A percentile compares a stretch with the other conserved stretches of the same genome.
Evolutionary conservation across 37 sponge, comb jelly and placozoan species (phyloP).

Genomic region (Chondrilla cf. caribensis): DNA sequence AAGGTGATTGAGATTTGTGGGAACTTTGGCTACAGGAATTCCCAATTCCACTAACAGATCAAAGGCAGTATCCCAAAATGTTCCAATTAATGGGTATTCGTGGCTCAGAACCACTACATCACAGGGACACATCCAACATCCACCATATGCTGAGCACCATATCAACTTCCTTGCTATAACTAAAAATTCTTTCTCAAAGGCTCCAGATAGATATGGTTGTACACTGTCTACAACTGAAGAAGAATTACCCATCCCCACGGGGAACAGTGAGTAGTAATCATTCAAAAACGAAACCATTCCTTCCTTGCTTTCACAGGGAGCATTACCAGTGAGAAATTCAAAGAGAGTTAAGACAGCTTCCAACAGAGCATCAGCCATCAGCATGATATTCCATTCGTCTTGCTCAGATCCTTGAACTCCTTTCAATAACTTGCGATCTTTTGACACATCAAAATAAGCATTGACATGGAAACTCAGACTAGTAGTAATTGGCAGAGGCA

Average conservation of each 20-base stretch:
- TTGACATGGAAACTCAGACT: conserved; percentile 42
- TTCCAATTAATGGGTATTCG: neutral
- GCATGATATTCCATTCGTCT: conserved; percentile 49
- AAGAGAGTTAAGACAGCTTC: conserved; percentile 35
- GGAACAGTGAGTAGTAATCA: conserved; percentile 49
- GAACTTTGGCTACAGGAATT: neutral
- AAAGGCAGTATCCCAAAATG: neutral
- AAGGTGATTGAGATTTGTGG: neutral
- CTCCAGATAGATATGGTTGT: neutral
- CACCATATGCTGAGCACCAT: conserved; percentile 24
- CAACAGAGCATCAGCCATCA: conserved; percentile 33
- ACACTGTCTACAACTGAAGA: neutral
- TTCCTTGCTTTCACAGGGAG: neutral
- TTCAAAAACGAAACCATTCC: conserved; percentile 6
- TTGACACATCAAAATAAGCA: conserved; percentile 55
- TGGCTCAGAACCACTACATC: conserved; percentile 8
- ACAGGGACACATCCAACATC: conserved; percentile 41
- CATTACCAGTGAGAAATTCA: conserved; percentile 11
- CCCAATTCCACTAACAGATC: neutral
- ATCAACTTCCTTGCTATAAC: neutral
- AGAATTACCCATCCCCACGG: neutral
- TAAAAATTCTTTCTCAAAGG: neutral
- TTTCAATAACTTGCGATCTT: conserved; percentile 43
- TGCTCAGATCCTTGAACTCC: neutral
- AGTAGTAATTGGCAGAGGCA: conserved; percentile 49